A percentile compares a stretch with the other conserved stretches of the same genome.
Evolutionary conservation across 1,140 invertebrate species (phyloP).

Genomic region (Doryteuthis pealeii): DNA sequence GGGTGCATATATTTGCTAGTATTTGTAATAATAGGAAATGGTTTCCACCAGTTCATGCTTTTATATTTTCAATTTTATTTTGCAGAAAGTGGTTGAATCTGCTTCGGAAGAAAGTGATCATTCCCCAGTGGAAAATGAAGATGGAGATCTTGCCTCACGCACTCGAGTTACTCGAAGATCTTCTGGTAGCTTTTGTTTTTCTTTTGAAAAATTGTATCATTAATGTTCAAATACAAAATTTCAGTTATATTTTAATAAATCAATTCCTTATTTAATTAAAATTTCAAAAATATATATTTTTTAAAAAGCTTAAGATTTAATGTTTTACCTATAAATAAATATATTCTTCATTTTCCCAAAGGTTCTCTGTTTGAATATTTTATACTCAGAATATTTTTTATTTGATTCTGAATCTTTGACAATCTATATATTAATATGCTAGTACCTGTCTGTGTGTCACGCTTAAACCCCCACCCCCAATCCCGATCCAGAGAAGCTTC

Average conservation of each 20-base stretch:
- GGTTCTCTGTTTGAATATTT: too few species aligned
- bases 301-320: background rate
- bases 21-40: too few species aligned
- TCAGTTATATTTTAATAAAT: background rate
- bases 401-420: too few species aligned
- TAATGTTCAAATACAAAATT: background rate
- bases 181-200: constrained; percentile 9
- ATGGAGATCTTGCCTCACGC: constrained; percentile 16
- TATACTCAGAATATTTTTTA: too few species aligned
- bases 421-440: too few species aligned
- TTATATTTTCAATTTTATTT: background rate
- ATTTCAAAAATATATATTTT: background rate
- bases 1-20: too few species aligned
- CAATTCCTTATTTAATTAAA: background rate
- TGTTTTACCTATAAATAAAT: too few species aligned
- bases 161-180: constrained; percentile 22
- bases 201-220: background rate
- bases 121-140: constrained; percentile 19
- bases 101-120: constrained; percentile 25
- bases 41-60: too few species aligned
- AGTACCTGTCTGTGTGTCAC: too few species aligned
- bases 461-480: too few species aligned
- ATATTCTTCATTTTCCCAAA: too few species aligned
- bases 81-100: constrained; percentile 13
- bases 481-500: too few species aligned